Percentiles rank a stretch among this genome's conserved stretches.
Conservation (phyloP, 2,113 vertebrate species). For the Raja brachyura region DNA sequence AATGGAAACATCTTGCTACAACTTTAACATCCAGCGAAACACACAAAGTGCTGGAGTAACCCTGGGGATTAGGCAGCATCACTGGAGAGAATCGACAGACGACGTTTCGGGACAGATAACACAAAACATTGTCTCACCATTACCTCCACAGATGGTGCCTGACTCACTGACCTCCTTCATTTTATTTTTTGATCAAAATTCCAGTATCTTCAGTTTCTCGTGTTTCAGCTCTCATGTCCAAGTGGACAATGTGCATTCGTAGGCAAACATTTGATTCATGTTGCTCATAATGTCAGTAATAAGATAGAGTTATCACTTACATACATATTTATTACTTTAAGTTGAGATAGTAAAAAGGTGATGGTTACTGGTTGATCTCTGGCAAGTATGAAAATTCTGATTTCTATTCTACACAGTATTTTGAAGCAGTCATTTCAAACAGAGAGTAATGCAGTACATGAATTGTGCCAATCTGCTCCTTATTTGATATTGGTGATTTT, state of each 20-base stretch:
- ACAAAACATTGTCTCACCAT: no score
- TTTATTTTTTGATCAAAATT: no score
- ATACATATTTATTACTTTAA: background rate
- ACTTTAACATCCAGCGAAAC: no score
- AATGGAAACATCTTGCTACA: background rate
- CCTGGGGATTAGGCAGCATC: no score
- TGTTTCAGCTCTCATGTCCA: background rate
- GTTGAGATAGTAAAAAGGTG: background rate
- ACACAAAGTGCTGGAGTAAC: no score
- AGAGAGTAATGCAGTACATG: background rate
- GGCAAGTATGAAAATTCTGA: background rate
- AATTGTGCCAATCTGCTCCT: background rate
- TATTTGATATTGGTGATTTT: constrained; percentile 6
- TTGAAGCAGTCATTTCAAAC: constrained; percentile 2
- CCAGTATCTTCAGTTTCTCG: no score
- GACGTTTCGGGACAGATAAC: no score
- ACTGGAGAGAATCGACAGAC: no score
- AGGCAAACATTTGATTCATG: background rate
- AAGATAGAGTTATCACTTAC: background rate
- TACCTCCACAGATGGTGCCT: no score
- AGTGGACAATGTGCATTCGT: background rate
- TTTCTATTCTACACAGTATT: background rate
- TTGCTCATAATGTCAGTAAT: background rate
- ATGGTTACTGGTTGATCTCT: background rate
- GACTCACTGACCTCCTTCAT: no score